Evolutionary conservation across 2,888 invertebrate species (phyloP).

Genomic region (Xanthorhoe spadicearia): DNA sequence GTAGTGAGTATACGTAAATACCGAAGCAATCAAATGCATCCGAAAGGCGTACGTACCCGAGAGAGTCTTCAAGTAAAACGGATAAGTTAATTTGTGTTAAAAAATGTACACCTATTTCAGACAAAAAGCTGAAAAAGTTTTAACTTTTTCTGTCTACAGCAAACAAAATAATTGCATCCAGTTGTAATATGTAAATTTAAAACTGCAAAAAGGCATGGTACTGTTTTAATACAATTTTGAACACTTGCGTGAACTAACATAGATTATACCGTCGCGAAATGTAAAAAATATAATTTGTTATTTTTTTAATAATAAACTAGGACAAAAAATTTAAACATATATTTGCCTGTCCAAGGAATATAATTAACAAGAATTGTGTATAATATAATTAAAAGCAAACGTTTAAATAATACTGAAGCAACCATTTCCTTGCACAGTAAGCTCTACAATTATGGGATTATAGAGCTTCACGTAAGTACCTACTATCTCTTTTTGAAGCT

Average conservation of each 20-base stretch:
- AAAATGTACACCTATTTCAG: slow-evolving; percentile 7
- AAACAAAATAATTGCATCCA: slow-evolving; percentile 12
- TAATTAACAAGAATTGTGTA: background rate
- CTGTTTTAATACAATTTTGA: slow-evolving; percentile 7
- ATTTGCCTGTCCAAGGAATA: no score
- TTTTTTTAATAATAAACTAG: no score
- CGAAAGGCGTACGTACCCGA: background rate
- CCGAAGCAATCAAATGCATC: slow-evolving; percentile 16
- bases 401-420: slow-evolving; percentile 1
- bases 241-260: background rate
- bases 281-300: no score
- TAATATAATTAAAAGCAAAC: background rate
- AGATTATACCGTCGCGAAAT: no score
- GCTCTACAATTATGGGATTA: slow-evolving; percentile 32
- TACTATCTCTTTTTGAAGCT: background rate
- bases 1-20: slow-evolving; percentile 25
- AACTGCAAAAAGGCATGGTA: slow-evolving; percentile 3
- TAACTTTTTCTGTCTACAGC: slow-evolving; percentile 8
- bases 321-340: no score
- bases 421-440: slow-evolving; percentile 1
- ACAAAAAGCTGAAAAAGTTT: slow-evolving; percentile 14
- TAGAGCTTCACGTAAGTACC: slow-evolving; percentile 4
- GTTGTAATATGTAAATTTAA: slow-evolving; percentile 20
- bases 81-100: slow-evolving; percentile 10
- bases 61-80: slow-evolving; percentile 17